phyloP scores from a whole-genome alignment of 2,797 vertebrate genomes.

The Aulostomus chinensis region DNA sequence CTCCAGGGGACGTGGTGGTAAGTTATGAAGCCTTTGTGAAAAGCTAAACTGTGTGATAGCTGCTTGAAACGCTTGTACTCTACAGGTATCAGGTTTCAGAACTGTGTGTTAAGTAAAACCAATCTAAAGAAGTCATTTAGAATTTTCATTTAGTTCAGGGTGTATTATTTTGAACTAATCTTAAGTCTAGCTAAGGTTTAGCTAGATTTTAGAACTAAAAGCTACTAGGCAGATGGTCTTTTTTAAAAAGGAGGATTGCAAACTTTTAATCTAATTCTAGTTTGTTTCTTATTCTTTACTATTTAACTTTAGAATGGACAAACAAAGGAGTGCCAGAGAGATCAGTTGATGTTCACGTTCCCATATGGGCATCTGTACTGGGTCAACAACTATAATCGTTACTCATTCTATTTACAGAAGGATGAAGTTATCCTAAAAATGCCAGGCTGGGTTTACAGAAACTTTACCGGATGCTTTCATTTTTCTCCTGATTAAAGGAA shows the following conservation, averaged over 20 bases:
- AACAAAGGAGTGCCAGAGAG: constrained; percentile 32
- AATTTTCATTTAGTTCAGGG: no score
- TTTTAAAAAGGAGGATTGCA: no score
- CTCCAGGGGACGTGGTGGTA: constrained; percentile 69
- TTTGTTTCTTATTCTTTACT: constrained; percentile 2
- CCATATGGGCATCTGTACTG: no score
- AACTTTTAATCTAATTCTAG: no score
- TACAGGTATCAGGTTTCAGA: constrained; percentile 81
- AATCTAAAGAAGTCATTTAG: no score
- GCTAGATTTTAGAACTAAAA: neutral
- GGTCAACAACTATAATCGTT: constrained; percentile 11
- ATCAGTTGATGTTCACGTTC: no score
- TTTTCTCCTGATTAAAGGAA: no score
- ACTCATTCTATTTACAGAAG: constrained; percentile 38
- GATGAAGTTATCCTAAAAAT: neutral
- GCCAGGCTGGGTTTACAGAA: neutral
- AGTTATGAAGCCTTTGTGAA: constrained; percentile 70
- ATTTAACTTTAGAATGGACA: constrained; percentile 19
- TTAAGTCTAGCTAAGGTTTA: neutral
- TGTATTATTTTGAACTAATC: constrained; percentile 57
- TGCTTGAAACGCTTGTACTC: constrained; percentile 72
- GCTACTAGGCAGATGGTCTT: no score
- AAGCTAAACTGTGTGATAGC: constrained; percentile 71
- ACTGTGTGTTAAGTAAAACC: no score
- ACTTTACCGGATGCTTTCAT: no score